phyloP scores from a whole-genome alignment of 2,888 invertebrate genomes.

The Argyra leucocephala region DNA sequence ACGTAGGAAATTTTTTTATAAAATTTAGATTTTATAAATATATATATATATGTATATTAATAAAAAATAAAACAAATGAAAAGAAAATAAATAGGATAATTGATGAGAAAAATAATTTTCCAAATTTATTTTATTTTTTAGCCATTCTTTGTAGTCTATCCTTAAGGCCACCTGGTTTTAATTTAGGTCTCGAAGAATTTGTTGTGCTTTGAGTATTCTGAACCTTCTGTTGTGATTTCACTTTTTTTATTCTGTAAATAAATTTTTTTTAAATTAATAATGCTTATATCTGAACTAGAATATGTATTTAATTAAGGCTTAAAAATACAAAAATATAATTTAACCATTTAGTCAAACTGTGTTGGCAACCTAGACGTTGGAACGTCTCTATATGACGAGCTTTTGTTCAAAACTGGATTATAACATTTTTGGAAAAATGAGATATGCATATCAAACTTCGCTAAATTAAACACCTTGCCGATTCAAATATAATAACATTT shows the following conservation, averaged over 20 bases:
- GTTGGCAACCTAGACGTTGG: no score
- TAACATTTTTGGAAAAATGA: no score
- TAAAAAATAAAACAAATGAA: background rate
- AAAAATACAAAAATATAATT: no score
- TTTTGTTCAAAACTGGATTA: no score
- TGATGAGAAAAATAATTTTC: background rate
- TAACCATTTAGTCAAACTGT: no score
- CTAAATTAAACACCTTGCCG: no score
- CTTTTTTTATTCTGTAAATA: conserved; percentile 35
- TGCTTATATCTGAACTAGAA: no score
- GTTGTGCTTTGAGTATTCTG: conserved; percentile 32
- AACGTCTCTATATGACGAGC: no score
- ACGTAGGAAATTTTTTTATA: background rate
- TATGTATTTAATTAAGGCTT: no score
- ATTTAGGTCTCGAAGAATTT: conserved; percentile 31
- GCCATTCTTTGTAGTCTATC: conserved; percentile 38
- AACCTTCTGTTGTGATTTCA: conserved; percentile 28
- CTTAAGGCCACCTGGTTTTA: conserved; percentile 38
- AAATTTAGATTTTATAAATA: background rate
- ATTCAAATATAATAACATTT: no score
- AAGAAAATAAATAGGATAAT: background rate
- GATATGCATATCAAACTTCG: no score
- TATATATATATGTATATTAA: background rate
- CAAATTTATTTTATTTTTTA: conserved; percentile 28
- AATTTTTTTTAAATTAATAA: no score